Evolutionary conservation across 1,140 invertebrate species (phyloP).

Genomic region (Drosophila fuyamai): DNA sequence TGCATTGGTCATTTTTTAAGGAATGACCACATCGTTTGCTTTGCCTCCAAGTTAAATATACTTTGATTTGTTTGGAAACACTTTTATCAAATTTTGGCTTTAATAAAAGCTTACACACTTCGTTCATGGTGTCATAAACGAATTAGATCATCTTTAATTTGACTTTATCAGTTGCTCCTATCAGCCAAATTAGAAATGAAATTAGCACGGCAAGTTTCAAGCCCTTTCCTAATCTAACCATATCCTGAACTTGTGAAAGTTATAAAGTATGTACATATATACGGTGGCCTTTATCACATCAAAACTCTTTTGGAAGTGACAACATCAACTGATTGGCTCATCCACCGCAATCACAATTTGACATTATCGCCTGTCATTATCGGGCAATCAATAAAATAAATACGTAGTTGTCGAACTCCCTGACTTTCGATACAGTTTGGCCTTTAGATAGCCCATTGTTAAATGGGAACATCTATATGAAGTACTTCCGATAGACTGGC

Average conservation of each 20-base stretch:
- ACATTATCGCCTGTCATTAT: slow-evolving; percentile 48
- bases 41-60: neutral
- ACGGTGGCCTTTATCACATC: slow-evolving; percentile 10
- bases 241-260: slow-evolving; percentile 4
- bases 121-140: slow-evolving; percentile 23
- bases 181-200: neutral
- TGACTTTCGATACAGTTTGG: slow-evolving; percentile 7
- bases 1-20: neutral
- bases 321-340: slow-evolving; percentile 53
- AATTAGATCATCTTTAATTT: slow-evolving; percentile 25
- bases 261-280: neutral
- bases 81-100: slow-evolving; percentile 7
- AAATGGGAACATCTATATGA: slow-evolving; percentile 13
- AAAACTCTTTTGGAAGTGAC: slow-evolving; percentile 42
- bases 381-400: slow-evolving; percentile 25
- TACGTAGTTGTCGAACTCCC: slow-evolving; percentile 27
- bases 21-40: neutral
- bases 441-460: slow-evolving; percentile 22
- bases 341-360: slow-evolving; percentile 30
- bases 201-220: neutral
- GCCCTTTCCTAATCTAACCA: too few species aligned
- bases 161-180: slow-evolving; percentile 6
- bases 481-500: slow-evolving; percentile 27
- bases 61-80: neutral
- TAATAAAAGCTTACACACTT: neutral